Evolutionary conservation across 2,113 vertebrate genomes (phyloP).

Genomic region (Corythoichthys haematopterus): DNA sequence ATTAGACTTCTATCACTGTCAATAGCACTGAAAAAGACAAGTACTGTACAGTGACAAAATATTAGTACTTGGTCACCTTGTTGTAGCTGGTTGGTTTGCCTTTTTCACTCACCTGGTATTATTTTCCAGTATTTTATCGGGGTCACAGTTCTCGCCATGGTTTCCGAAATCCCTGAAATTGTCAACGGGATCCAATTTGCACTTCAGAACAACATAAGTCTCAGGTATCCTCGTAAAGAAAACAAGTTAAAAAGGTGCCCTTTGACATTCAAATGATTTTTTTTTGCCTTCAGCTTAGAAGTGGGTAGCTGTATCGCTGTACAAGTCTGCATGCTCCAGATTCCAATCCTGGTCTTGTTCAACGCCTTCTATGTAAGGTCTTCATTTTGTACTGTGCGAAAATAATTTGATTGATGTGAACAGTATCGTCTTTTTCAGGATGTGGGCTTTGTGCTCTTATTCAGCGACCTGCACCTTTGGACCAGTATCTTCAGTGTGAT

Average conservation of each 20-base stretch:
- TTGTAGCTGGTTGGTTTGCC: not conserved
- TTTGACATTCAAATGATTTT: not conserved
- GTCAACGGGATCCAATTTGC: slow-evolving; percentile 89
- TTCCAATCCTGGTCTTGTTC: slow-evolving; percentile 84
- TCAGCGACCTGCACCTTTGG: slow-evolving; percentile 77
- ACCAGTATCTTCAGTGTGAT: slow-evolving; percentile 85
- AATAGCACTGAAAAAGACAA: too few species aligned
- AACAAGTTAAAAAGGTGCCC: not conserved
- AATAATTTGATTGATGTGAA: slow-evolving; percentile 5
- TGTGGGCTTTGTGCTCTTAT: slow-evolving; percentile 75
- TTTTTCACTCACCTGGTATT: not conserved
- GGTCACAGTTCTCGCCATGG: slow-evolving; percentile 82
- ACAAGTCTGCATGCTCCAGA: slow-evolving; percentile 91
- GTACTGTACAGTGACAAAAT: not conserved
- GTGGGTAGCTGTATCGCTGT: slow-evolving; percentile 85
- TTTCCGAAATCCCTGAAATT: slow-evolving; percentile 84
- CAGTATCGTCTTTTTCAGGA: slow-evolving; percentile 54
- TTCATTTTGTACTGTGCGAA: not conserved
- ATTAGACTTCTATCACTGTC: too few species aligned
- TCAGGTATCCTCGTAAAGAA: slow-evolving; percentile 67
- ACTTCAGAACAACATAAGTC: slow-evolving; percentile 84
- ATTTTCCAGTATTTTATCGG: slow-evolving; percentile 80
- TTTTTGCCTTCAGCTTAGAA: slow-evolving; percentile 72
- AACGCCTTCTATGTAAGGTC: slow-evolving; percentile 83
- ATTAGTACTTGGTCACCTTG: not conserved